Evolutionary conservation across 2,888 invertebrate genomes (phyloP).

Genomic region (Falcaria lacertinaria): DNA sequence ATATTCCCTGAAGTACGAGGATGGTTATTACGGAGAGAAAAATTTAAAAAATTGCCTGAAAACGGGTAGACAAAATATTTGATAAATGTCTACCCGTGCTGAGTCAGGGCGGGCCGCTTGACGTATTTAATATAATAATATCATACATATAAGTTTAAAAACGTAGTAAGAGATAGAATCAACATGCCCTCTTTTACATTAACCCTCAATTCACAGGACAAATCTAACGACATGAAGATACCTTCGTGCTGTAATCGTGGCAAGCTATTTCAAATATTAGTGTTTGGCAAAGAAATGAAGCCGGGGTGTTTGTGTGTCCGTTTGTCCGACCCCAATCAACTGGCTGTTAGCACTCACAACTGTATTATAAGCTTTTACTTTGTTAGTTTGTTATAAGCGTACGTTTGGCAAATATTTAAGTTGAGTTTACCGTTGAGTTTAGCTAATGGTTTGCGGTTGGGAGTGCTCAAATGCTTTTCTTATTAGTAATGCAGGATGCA

Average conservation of each 20-base stretch:
- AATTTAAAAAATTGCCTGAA: too few relatives aligned
- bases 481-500: too few relatives aligned
- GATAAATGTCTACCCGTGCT: too few relatives aligned
- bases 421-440: not conserved
- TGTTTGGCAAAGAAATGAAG: constrained; percentile 75
- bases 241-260: constrained; percentile 55
- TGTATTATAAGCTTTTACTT: constrained; percentile 17
- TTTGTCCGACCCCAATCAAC: constrained; percentile 45
- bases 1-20: too few relatives aligned
- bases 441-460: not conserved
- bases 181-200: not conserved
- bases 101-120: too few relatives aligned
- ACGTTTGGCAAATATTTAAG: not conserved
- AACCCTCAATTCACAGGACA: not conserved
- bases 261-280: constrained; percentile 70
- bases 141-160: too few relatives aligned
- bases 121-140: too few relatives aligned
- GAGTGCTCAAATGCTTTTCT: too few relatives aligned
- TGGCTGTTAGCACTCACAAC: constrained; percentile 17
- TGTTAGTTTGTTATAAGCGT: constrained; percentile 10
- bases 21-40: too few relatives aligned
- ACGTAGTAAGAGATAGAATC: too few relatives aligned
- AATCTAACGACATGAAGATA: constrained; percentile 31
- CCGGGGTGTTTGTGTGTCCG: constrained; percentile 31
- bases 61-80: too few relatives aligned